Base-by-base conservation (phyloP, 1,140 invertebrate genomes). In the Zaprionus ornatus region DNA sequence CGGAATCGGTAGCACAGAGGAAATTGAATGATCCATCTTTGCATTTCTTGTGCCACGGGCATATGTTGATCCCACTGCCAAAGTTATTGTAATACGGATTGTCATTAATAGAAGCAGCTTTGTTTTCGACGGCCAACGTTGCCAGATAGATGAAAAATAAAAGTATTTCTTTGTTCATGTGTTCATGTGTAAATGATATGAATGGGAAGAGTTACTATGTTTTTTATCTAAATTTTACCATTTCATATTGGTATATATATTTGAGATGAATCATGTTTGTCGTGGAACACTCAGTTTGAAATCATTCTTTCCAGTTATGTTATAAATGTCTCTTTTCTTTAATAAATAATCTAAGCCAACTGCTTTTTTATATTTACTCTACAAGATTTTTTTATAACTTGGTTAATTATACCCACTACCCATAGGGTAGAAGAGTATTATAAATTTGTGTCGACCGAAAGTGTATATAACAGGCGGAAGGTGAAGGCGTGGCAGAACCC, bases 51-150 rank as follows among this genome's bases (percentile, higher is more conserved):
- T 62, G 13, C 4, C 1, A 0, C 1, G 77, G 77, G 23, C 77
- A 76, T 5, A 75, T 50, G 32, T 27, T 27, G 50, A 48, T 75
- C 40, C 77, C 73, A 48, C 56, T 75, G 50, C 77, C 73, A 48
- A 79, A 75, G 17, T 79, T 3, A 17, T 62, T 70, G 12, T 66
- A 66, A 45, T 59, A 76, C 2, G 73, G 73, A 76, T 72, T 78
- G 9, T 7, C 5, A 3, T 29, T n/a, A n/a, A n/a, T n/a, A n/a
- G n/a, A n/a, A n/a, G 12, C 12, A 7, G 4, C 12, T 13, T 4
- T 12, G 9, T n/a, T n/a, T 3, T 10, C 0, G 17, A 3, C 45
- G 9, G 4, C 17, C 45, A 48, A 7, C 1, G 23, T 15, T 13
- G 12, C 42, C 32, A 57, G n/a, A 15, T 25, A 1, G 12, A 25